These are phyloP conservation scores for Zele albiditarsus DNA, from an alignment of 2,888 invertebrate genomes.

Conservation along the genomic window DNA sequence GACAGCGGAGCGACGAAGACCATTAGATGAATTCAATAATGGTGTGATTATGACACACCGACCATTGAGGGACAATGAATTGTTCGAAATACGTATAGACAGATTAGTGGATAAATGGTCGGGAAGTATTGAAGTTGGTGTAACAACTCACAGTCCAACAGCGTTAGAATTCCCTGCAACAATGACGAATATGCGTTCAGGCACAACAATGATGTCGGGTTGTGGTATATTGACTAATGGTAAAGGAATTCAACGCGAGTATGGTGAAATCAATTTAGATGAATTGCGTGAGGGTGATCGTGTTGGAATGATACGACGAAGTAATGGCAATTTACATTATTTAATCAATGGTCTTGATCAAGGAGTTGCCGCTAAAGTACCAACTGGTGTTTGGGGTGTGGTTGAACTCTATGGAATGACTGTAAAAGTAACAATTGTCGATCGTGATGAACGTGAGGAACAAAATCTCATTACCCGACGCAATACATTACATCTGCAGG, in stretches of 20 bases:
- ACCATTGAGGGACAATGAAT: slow-evolving; percentile 88
- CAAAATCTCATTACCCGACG: slow-evolving; percentile 83
- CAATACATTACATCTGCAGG: slow-evolving; percentile 77
- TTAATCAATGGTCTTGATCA: slow-evolving; percentile 95
- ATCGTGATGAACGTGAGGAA: slow-evolving; percentile 85
- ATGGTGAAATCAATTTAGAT: slow-evolving; percentile 94
- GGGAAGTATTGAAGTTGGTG: slow-evolving; percentile 93
- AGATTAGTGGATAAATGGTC: slow-evolving; percentile 96
- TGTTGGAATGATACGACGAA: slow-evolving; percentile 92
- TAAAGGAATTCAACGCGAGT: slow-evolving; percentile 93
- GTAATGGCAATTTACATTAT: slow-evolving; percentile 90
- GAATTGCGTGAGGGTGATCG: slow-evolving; percentile 93
- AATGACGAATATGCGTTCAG: slow-evolving; percentile 94
- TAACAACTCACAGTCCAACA: slow-evolving; percentile 94
- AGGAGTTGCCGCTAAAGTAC: slow-evolving; percentile 90
- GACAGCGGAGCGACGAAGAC: slow-evolving; percentile 89
- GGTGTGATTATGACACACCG: slow-evolving; percentile 96
- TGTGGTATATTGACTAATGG: slow-evolving; percentile 97
- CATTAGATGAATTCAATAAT: slow-evolving; percentile 95
- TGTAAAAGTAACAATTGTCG: slow-evolving; percentile 90
- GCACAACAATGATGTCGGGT: slow-evolving; percentile 97
- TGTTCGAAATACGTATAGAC: slow-evolving; percentile 96
- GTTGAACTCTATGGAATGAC: slow-evolving; percentile 97
- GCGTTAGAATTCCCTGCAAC: slow-evolving; percentile 94
- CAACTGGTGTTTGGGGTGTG: slow-evolving; percentile 91